Evolutionary conservation across 2,113 vertebrate genomes (phyloP).

Genomic region (Ailuropoda melanoleuca): DNA sequence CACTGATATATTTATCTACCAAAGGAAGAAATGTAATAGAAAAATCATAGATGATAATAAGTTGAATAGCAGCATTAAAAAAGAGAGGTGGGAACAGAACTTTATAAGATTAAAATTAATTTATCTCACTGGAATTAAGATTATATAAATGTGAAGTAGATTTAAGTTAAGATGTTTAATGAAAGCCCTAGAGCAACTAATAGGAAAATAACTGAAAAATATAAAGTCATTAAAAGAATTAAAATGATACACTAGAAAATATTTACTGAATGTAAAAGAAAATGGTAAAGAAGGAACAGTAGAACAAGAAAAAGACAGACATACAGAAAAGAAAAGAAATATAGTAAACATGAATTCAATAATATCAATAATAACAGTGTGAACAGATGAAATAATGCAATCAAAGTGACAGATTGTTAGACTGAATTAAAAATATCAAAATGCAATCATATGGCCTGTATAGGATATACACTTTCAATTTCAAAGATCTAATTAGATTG

Average conservation of each 20-base stretch:
- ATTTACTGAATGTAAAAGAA: not conserved
- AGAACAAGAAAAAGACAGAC: not conserved
- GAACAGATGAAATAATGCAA: not conserved
- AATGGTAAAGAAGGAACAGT: not conserved
- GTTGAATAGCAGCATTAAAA: not conserved
- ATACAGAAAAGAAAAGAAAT: not conserved
- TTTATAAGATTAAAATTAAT: not conserved
- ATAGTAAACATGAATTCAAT: not conserved
- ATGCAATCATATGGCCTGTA: not conserved
- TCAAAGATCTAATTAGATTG: not conserved
- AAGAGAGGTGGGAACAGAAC: not conserved
- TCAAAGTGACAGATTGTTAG: not conserved
- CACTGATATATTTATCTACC: not conserved
- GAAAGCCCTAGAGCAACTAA: not conserved
- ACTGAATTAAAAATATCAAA: not conserved
- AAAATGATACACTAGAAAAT: not conserved
- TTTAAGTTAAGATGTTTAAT: not conserved
- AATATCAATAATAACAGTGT: not conserved
- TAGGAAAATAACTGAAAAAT: not conserved
- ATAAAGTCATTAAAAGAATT: not conserved
- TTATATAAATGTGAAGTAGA: not conserved
- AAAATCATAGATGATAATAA: not conserved
- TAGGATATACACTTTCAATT: not conserved
- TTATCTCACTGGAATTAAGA: not conserved
- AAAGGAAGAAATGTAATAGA: not conserved